Base-by-base conservation (phyloP, 2,113 vertebrate genomes). In the Charadrius vociferus region DNA sequence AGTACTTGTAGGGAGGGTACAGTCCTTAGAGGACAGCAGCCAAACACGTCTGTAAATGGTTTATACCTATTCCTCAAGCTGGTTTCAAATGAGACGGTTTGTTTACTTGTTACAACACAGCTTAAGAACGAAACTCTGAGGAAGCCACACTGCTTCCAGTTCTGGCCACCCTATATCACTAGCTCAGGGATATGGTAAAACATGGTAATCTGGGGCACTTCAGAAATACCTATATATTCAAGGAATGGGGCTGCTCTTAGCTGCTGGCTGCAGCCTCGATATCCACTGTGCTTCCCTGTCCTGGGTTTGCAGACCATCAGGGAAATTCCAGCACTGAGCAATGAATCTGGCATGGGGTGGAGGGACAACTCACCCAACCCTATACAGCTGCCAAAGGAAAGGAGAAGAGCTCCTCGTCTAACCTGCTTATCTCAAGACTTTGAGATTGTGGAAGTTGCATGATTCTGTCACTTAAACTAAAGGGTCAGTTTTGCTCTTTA, bases 301-400 rank as follows among this genome's bases (percentile, higher is more conserved):
- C 8, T 17, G 14, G 24, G 10, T 23, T 8, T 66, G 15, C 27
- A 59, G 7, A 6, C 20, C 12, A 17, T 20, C 32, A 36, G 20
- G 26, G 24, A 53, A 66, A 61, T 39, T 47, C 16, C 15, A 66
- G 30, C 24, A 27, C 12, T 20, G 13, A 72, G 6, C 24, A 78
- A 52, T n/a, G 20, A 66, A 59, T 7, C 13, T 41, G 26, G 3
- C 0, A 0, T 22, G 15, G 18, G 41, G 8, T 20, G 14, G 43
- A 15, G 5, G 2, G 5, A 53, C 12, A 52, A 10, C 17, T 67
- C 15, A 30, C 20, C 3, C 6, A 45, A 36, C 2, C 39, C 24
- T 47, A 26, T 10, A 17, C 8, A 47, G 14, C 12, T 47, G 17
- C 2, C 12, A 66, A 34, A 53, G 9, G n/a, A 47, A 52, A n/a